phyloP scores from a whole-genome alignment of 2,888 invertebrate genomes.

The Lithophane socia region DNA sequence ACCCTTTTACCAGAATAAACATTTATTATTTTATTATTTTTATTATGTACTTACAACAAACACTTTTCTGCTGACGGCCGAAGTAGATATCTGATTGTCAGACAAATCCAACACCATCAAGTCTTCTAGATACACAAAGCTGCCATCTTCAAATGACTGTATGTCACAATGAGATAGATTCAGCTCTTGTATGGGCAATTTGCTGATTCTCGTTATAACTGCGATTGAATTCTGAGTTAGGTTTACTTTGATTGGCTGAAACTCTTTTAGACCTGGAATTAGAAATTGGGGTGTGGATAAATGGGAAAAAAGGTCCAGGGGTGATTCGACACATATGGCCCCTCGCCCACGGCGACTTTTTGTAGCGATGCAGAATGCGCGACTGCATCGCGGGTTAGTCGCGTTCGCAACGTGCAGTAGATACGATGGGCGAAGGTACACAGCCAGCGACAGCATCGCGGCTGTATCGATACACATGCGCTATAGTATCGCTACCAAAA shows the following conservation, averaged over 20 bases:
- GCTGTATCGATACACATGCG: no score
- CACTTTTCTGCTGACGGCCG: conserved; percentile 87
- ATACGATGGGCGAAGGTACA: no score
- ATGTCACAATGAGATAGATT: conserved; percentile 91
- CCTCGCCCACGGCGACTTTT: no score
- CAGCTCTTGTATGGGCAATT: conserved; percentile 85
- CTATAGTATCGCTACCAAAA: no score
- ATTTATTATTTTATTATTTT: no score
- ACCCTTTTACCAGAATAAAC: no score
- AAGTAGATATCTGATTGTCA: conserved; percentile 90
- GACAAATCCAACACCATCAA: conserved; percentile 92
- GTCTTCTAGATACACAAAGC: conserved; percentile 90
- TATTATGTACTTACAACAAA: conserved; percentile 90
- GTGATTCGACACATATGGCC: background rate
- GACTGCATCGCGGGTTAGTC: no score
- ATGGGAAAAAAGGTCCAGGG: background rate
- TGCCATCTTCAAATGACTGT: conserved; percentile 86
- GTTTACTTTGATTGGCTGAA: conserved; percentile 70
- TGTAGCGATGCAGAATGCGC: no score
- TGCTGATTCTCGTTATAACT: conserved; percentile 85
- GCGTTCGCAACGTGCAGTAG: no score
- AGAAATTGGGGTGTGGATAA: background rate
- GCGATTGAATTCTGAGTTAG: conserved; percentile 80
- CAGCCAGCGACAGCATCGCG: no score
- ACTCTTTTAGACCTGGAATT: conserved; percentile 69